Conservation (phyloP, 2,113 vertebrate species). For the Bostrychus sinensis region DNA sequence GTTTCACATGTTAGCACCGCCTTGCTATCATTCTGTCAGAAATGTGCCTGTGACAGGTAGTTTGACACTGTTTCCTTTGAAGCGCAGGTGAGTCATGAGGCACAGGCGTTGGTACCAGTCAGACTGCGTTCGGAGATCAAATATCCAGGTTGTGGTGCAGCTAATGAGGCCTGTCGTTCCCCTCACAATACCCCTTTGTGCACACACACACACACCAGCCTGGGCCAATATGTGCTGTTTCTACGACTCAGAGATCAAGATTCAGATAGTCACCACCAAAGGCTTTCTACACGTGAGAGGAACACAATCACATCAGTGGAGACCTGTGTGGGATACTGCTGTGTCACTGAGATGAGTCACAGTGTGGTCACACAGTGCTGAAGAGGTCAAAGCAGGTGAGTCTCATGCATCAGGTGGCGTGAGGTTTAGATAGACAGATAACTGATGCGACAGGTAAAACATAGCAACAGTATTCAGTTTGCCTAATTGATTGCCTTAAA, state of each 20-base stretch:
- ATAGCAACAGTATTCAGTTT: too few relatives aligned
- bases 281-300: slow-evolving; percentile 26
- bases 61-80: slow-evolving; percentile 49
- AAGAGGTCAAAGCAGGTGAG: slow-evolving; percentile 29
- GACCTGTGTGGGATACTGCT: slow-evolving; percentile 11
- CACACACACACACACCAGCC: slow-evolving; percentile 24
- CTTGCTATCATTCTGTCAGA: slow-evolving; percentile 19
- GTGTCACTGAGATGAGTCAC: slow-evolving; percentile 29
- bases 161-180: slow-evolving; percentile 67
- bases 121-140: slow-evolving; percentile 50
- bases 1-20: slow-evolving; percentile 26
- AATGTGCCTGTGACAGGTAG: slow-evolving; percentile 35
- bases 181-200: slow-evolving; percentile 61
- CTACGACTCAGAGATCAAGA: slow-evolving; percentile 54
- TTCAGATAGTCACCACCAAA: slow-evolving; percentile 47
- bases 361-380: background rate
- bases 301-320: slow-evolving; percentile 37
- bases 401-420: slow-evolving; percentile 1
- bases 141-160: slow-evolving; percentile 61
- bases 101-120: slow-evolving; percentile 36
- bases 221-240: slow-evolving; percentile 37
- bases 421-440: too few relatives aligned
- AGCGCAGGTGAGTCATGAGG: slow-evolving; percentile 45
- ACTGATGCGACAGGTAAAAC: too few relatives aligned
- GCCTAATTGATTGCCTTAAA: too few relatives aligned